Evolutionary conservation across 2,888 invertebrate species (phyloP).

Genomic region (Drosophila percnosoma): DNA sequence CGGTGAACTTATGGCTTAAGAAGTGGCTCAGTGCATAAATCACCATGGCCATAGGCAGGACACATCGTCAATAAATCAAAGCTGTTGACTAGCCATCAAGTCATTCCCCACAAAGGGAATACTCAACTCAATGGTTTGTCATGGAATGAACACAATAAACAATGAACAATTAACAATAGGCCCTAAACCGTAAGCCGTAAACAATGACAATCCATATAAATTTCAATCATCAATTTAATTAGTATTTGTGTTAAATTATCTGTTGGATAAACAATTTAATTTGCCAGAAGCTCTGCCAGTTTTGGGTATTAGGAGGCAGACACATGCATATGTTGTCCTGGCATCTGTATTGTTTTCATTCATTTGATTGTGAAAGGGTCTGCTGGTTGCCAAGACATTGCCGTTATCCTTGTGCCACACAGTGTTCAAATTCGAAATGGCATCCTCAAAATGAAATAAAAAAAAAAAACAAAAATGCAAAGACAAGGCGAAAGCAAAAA

Average conservation of each 20-base stretch:
- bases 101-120: slow-evolving; percentile 7
- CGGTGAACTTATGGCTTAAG: slow-evolving; percentile 36
- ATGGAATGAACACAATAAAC: too few relatives aligned
- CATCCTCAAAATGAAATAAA: slow-evolving; percentile 5
- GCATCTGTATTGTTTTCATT: background rate
- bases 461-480: background rate
- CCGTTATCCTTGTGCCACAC: slow-evolving; percentile 18
- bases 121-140: background rate
- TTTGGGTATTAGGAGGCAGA: background rate
- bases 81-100: slow-evolving; percentile 51
- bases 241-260: slow-evolving; percentile 27
- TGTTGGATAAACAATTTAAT: background rate
- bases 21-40: slow-evolving; percentile 53
- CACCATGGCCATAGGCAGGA: slow-evolving; percentile 37
- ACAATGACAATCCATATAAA: slow-evolving; percentile 33
- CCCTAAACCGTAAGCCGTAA: background rate
- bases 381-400: slow-evolving; percentile 1
- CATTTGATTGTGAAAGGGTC: slow-evolving; percentile 5
- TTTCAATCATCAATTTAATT: slow-evolving; percentile 34
- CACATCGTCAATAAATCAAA: slow-evolving; percentile 65
- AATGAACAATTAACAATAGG: slow-evolving; percentile 7
- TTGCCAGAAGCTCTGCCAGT: background rate
- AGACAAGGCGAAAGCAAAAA: background rate
- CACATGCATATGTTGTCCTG: background rate
- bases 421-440: slow-evolving; percentile 36